Evolutionary conservation across 2,888 invertebrate genomes (phyloP).

Genomic region (Hanleya hanleyi): DNA sequence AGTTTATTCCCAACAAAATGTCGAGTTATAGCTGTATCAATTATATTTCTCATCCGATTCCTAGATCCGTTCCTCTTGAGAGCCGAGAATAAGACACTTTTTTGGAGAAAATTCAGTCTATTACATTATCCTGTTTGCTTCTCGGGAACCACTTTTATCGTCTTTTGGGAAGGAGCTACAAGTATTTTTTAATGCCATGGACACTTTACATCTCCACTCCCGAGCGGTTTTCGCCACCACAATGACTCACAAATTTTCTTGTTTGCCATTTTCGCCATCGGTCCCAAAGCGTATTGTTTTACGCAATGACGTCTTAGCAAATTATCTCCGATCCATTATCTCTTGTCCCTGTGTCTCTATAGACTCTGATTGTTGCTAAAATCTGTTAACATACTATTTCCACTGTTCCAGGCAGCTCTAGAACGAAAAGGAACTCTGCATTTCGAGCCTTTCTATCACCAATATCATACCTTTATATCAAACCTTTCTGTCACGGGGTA

Average conservation of each 20-base stretch:
- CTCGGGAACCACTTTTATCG: background rate
- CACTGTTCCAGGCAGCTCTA: no score
- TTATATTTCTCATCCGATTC: background rate
- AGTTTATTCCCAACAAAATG: conserved; percentile 7
- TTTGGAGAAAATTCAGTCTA: background rate
- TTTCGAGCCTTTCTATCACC: no score
- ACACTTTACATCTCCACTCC: background rate
- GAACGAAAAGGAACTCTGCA: no score
- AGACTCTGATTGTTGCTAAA: background rate
- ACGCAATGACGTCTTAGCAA: background rate
- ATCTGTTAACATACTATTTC: background rate
- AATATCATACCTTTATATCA: no score
- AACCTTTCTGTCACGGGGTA: no score
- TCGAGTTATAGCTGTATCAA: background rate
- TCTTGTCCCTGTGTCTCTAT: background rate
- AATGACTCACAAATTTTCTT: background rate
- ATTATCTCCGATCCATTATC: conserved; percentile 3
- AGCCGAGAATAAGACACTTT: background rate
- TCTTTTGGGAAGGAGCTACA: background rate
- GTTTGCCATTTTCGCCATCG: background rate
- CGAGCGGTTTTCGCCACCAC: background rate
- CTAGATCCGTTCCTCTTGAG: conserved; percentile 5
- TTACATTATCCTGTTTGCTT: conserved; percentile 1
- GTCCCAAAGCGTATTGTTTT: background rate
- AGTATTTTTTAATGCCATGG: background rate